Percentiles rank a stretch among this genome's conserved stretches.
phyloP scores from a whole-genome alignment of 2,797 vertebrate species.

The Catostomus latipinnis region DNA sequence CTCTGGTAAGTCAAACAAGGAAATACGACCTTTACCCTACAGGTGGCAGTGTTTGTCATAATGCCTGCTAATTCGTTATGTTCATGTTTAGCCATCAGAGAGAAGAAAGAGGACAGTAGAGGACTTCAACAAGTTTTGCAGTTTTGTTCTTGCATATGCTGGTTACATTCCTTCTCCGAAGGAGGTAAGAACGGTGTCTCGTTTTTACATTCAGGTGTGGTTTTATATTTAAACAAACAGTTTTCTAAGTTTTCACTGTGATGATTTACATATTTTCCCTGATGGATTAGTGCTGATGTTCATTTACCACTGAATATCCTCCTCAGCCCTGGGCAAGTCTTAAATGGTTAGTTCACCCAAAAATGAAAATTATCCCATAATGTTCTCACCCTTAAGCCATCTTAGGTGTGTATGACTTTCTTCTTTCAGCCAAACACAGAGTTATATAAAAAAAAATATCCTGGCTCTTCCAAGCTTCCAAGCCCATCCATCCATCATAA shows the following conservation, averaged over 20 bases:
- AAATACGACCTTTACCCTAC: background rate
- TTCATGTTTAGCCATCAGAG: constrained; percentile 82
- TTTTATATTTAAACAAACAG: background rate
- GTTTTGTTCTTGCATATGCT: constrained; percentile 90
- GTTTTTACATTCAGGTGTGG: background rate
- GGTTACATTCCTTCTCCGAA: constrained; percentile 91
- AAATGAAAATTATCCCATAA: too few relatives aligned
- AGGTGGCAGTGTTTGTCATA: constrained; percentile 18
- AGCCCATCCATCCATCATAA: too few relatives aligned
- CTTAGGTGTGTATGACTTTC: too few relatives aligned
- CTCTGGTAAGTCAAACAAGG: constrained; percentile 76
- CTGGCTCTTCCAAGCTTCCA: too few relatives aligned
- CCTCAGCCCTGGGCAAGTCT: too few relatives aligned
- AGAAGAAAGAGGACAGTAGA: constrained; percentile 91
- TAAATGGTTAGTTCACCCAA: too few relatives aligned
- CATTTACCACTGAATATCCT: background rate
- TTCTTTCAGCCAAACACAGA: too few relatives aligned
- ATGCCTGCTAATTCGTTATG: constrained; percentile 7
- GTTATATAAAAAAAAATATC: too few relatives aligned
- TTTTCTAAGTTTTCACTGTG: background rate
- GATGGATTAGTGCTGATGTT: background rate
- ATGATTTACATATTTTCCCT: background rate
- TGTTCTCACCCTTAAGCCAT: too few relatives aligned
- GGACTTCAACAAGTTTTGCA: constrained; percentile 96
- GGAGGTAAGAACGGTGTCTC: constrained; percentile 77